Evolutionary conservation across 2,888 invertebrate genomes (phyloP), one percentile per base, ranked within the genome.

Genomic region (Unio delphinus): DNA sequence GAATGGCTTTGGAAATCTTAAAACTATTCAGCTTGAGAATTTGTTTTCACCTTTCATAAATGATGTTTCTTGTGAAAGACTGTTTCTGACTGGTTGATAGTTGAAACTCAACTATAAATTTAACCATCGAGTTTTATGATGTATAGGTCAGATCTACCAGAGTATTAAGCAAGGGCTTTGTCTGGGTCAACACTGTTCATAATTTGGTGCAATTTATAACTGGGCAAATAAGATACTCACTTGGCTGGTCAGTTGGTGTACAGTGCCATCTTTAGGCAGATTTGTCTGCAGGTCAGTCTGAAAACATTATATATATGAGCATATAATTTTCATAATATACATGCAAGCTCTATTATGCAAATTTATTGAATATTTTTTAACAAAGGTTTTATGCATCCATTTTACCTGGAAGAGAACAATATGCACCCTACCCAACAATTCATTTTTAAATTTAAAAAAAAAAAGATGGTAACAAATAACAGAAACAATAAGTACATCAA

Each of bases 201-300:
- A 61, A 61, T 56, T 18, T 45, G 45, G 45, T 11, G 15, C 45
- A 15, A 15, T 45, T 45, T 45, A 45, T 11, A 17, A 30, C 45
- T 45, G 15, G 3, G 45, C 3, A 23, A 4, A 61, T 7, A 65
- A 62, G 18, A 8, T 26, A 86, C 89, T 85, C 78, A 97, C 96
- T 86, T 98, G 97, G 75, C 95, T 96, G 0, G 98, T 97, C 72
- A 97, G 92, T 91, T 99, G 97, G 88, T 98, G 98, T 55, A 99
- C 99, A 0, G 99, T 99, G 72, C 99, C 99, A 92, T 99, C 99
- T 88, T 94, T 95, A 0, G 99, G 97, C 86, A 98, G 93, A 83
- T 94, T 94, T 15, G 87, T 85, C 6, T 82, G 81, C 73, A 91
- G 90, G 67, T 91, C 91, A 59, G 89, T 87, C 78, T 91, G 71